These are phyloP conservation scores for Ephestia elutella DNA, from an alignment of 1,140 invertebrate genomes.

Conservation along the genomic window DNA sequence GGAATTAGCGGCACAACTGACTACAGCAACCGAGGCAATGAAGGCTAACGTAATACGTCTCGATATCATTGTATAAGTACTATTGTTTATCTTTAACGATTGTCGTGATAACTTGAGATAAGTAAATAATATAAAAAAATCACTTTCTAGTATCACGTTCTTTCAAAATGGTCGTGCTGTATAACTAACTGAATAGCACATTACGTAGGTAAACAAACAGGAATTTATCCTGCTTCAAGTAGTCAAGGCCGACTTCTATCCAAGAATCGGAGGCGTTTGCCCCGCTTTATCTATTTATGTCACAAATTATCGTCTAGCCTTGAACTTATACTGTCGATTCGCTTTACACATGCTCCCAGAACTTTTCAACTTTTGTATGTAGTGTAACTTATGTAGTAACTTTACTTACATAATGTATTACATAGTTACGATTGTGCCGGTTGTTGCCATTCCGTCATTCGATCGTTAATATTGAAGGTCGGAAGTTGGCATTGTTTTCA, in stretches of 20 bases:
- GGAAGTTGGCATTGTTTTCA: too few relatives aligned
- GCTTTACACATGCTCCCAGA: not conserved
- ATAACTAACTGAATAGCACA: too few relatives aligned
- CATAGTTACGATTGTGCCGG: too few relatives aligned
- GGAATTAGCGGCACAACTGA: constrained; percentile 20
- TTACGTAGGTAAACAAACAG: too few relatives aligned
- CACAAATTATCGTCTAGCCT: not conserved
- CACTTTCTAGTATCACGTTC: constrained; percentile 27
- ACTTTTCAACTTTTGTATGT: not conserved
- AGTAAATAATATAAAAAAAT: too few relatives aligned
- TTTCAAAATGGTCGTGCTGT: too few relatives aligned
- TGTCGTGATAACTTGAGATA: too few relatives aligned
- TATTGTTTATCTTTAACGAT: constrained; percentile 6
- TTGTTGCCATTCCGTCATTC: too few relatives aligned
- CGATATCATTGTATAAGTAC: not conserved
- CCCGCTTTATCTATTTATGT: not conserved
- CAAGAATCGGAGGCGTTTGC: not conserved
- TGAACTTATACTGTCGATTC: not conserved
- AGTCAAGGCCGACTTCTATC: not conserved
- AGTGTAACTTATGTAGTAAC: too few relatives aligned
- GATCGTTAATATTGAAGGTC: too few relatives aligned
- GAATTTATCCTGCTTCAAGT: not conserved
- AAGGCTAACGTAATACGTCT: constrained; percentile 1
- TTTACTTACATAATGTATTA: not conserved
- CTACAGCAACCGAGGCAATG: constrained; percentile 18